Evolutionary conservation across 2,888 invertebrate genomes (phyloP), one percentile per base, ranked within the genome.

Genomic region (Chloroclystis v-ata): DNA sequence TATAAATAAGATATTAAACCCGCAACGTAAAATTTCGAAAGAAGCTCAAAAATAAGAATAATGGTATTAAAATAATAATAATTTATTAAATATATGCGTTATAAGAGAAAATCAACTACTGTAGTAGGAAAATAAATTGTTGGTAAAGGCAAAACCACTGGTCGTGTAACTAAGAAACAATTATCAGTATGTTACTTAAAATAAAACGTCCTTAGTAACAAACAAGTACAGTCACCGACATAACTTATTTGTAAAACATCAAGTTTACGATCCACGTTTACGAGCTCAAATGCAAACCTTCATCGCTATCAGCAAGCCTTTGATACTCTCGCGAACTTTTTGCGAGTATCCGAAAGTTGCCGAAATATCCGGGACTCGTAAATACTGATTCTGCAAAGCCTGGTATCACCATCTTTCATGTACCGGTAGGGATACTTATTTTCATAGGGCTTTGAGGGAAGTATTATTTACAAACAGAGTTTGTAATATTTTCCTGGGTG

Each of bases 281-380:
- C 49, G 53, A 46, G 47, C 12, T 38, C 29, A 48, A 49, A 54
- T 54, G 56, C 57, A 58, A 59, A 58, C 48, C 54, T 53, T 60
- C 64, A 59, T 60, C 50, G 55, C 43, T 35, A 35, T 50, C 48
- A 49, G 38, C 42, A 54, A 59, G 58, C 55, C 53, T 61, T 57
- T 59, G 57, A 54, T 57, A 54, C 43, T 60, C 20, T 24, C 10
- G 11, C 10, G 55, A 62, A 61, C 61, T 59, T 65, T 59, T 57
- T 40, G 30, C 47, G 43, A 26, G 45, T 47, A 43, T 54, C 54
- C 43, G 52, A 61, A 65, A 61, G 63, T 67, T 69, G 62, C 61
- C 62, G 63, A 69, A 65, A 70, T 63, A 64, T 66, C 66, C 59
- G 55, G 52, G 49, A 49, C 32, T 43, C 56, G 57, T 63, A 60